Evolutionary conservation across 2,888 invertebrate genomes (phyloP).

Genomic region (Carcina quercana): DNA sequence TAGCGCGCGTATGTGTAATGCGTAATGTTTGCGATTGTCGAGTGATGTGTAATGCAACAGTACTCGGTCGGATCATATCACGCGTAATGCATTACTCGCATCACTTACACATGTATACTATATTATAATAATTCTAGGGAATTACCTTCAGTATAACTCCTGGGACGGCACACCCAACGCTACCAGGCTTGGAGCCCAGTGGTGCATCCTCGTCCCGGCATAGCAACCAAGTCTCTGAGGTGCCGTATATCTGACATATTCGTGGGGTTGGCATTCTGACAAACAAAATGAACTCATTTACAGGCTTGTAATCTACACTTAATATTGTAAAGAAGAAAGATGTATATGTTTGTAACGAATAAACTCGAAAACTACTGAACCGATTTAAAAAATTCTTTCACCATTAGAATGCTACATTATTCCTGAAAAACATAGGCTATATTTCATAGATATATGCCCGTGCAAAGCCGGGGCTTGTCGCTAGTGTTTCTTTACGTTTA

Average conservation of each 20-base stretch:
- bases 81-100: too few species aligned
- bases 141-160: neutral
- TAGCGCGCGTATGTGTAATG: too few species aligned
- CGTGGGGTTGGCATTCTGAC: neutral
- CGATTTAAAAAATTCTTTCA: too few species aligned
- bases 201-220: neutral
- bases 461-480: too few species aligned
- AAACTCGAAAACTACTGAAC: too few species aligned
- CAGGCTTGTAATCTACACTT: neutral
- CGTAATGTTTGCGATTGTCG: too few species aligned
- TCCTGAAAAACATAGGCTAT: too few species aligned
- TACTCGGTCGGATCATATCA: neutral
- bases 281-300: neutral
- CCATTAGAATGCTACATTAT: too few species aligned
- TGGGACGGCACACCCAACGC: neutral
- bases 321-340: neutral
- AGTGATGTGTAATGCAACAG: neutral
- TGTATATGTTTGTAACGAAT: neutral
- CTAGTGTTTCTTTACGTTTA: too few species aligned
- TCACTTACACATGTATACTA: neutral
- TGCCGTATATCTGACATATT: neutral
- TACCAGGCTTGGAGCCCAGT: neutral
- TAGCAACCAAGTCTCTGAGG: neutral
- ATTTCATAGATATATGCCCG: too few species aligned
- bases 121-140: neutral